Percentiles rank a stretch among this genome's conserved stretches.
phyloP scores from a whole-genome alignment of 2,888 invertebrate species.

The Stenodema calcarata region DNA sequence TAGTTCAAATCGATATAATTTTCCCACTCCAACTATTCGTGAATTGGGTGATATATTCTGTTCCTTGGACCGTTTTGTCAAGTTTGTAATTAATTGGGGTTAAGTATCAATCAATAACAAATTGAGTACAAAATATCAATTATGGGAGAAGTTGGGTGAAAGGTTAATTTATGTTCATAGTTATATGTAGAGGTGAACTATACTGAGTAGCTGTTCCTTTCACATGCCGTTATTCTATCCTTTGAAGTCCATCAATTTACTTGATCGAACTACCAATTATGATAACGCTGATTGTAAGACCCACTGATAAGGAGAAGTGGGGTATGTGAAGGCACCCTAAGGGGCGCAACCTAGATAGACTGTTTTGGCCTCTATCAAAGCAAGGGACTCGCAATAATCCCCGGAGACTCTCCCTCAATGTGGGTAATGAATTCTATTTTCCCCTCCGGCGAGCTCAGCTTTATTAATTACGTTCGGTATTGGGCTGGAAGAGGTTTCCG shows the following conservation, averaged over 20 bases:
- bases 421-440: constrained; percentile 55
- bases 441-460: constrained; percentile 55
- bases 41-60: too few relatives aligned
- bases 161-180: too few relatives aligned
- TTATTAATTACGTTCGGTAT: constrained; percentile 54
- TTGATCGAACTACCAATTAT: background rate
- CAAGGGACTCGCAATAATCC: constrained; percentile 15
- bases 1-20: too few relatives aligned
- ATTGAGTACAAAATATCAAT: too few relatives aligned
- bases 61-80: too few relatives aligned
- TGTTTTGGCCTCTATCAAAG: constrained; percentile 38
- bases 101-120: too few relatives aligned
- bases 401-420: constrained; percentile 39
- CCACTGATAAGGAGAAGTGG: background rate
- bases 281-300: constrained; percentile 13
- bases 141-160: too few relatives aligned
- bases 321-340: background rate
- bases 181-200: too few relatives aligned
- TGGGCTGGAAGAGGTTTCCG: constrained; percentile 1
- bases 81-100: too few relatives aligned
- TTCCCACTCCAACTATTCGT: too few relatives aligned
- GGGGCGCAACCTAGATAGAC: constrained; percentile 30
- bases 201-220: background rate
- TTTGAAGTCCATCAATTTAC: background rate
- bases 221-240: background rate